Percentiles rank a stretch among this genome's conserved stretches.
Evolutionary conservation across 2,888 invertebrate genomes (phyloP).

Genomic region (Calliopum simillimum): DNA sequence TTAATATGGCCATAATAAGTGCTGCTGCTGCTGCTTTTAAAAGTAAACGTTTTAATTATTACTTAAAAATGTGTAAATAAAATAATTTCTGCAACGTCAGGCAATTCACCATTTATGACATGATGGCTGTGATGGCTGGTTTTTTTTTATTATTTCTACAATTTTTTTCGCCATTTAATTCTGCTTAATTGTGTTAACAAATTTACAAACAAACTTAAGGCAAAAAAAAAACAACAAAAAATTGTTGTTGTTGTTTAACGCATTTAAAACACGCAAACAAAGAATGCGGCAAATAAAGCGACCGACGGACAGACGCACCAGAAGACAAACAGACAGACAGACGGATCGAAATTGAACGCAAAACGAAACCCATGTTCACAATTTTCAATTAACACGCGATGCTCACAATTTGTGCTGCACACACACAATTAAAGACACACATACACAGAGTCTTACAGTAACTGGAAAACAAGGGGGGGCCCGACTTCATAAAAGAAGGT

Average conservation of each 20-base stretch:
- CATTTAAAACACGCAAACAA: conserved; percentile 30
- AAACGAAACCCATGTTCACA: conserved; percentile 25
- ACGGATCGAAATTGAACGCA: neutral
- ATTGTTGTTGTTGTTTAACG: conserved; percentile 19
- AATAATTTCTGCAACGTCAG: too few relatives aligned
- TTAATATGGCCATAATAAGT: too few relatives aligned
- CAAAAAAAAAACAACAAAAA: too few relatives aligned
- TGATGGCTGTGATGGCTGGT: too few relatives aligned
- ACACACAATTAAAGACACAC: neutral
- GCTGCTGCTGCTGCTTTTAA: too few relatives aligned
- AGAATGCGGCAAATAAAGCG: conserved; percentile 1
- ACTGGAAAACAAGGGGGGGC: neutral
- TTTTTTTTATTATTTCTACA: too few relatives aligned
- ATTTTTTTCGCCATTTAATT: too few relatives aligned
- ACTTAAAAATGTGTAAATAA: too few relatives aligned
- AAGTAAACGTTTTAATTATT: too few relatives aligned
- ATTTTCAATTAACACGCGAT: conserved; percentile 34
- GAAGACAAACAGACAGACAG: neutral
- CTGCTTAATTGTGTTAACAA: too few relatives aligned
- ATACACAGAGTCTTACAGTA: neutral
- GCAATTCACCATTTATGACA: too few relatives aligned
- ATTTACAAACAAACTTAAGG: too few relatives aligned
- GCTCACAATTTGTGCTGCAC: conserved; percentile 1
- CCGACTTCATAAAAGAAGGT: conserved; percentile 22
- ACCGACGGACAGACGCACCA: neutral